Conservation (phyloP, 2,113 vertebrate genomes). For the Cinclus mexicanus region DNA sequence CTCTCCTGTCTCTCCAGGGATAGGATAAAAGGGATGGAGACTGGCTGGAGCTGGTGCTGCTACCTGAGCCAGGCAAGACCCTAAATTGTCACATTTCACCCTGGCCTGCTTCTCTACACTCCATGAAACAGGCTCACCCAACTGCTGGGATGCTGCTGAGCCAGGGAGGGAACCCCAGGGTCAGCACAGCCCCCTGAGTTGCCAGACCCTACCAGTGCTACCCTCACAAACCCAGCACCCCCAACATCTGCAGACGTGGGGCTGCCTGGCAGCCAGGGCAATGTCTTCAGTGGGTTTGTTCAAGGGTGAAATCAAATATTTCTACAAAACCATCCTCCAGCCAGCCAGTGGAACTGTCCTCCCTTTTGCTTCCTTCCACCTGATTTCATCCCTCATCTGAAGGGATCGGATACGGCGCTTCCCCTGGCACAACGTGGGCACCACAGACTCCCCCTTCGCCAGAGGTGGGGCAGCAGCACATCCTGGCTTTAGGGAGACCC, state of each 20-base stretch:
- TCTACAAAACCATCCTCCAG: background rate
- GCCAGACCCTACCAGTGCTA: background rate
- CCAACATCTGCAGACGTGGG: rapidly evolving
- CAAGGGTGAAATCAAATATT: background rate
- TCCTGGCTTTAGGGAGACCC: background rate
- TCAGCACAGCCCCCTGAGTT: background rate
- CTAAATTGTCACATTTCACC: background rate
- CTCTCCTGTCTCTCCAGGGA: background rate
- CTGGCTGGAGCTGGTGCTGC: background rate
- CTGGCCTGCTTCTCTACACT: background rate
- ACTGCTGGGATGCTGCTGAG: background rate
- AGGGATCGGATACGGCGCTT: rapidly evolving
- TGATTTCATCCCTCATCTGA: background rate
- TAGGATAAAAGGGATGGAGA: background rate
- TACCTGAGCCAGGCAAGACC: background rate
- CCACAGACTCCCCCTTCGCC: background rate
- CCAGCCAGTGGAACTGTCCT: background rate
- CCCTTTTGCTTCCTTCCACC: background rate
- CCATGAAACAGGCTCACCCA: background rate
- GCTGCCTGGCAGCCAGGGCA: background rate
- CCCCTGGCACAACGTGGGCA: rapidly evolving
- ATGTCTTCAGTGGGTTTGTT: background rate
- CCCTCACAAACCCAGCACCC: background rate
- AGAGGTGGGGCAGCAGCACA: background rate
- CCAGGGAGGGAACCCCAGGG: background rate